A percentile compares a stretch with the other conserved stretches of the same genome.
phyloP scores from a whole-genome alignment of 2,797 vertebrate genomes.

The Squalus acanthias region DNA sequence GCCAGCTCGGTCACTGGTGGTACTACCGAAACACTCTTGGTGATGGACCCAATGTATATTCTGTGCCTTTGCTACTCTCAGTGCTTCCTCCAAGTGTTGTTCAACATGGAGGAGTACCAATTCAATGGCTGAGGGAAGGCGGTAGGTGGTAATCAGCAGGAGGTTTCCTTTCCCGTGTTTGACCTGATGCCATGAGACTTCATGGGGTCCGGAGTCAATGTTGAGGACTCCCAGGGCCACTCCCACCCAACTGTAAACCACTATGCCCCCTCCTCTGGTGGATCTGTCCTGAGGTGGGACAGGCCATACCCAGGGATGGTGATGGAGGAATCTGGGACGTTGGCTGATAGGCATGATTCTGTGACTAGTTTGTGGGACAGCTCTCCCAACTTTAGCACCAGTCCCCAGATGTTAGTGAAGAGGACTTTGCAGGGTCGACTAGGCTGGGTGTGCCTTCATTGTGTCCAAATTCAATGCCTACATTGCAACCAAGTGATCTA shows the following conservation, averaged over 20 bases:
- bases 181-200: neutral
- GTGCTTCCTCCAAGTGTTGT: neutral
- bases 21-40: too few species aligned
- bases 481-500: neutral
- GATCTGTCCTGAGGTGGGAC: too few species aligned
- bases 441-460: neutral
- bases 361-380: neutral
- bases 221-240: neutral
- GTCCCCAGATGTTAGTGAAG: neutral
- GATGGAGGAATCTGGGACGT: neutral
- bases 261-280: neutral
- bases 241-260: neutral
- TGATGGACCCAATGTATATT: neutral
- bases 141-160: neutral
- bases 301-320: neutral
- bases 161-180: neutral
- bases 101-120: neutral
- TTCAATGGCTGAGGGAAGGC: neutral
- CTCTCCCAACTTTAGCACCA: neutral
- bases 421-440: neutral
- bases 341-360: neutral
- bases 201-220: neutral
- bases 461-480: neutral
- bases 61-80: neutral
- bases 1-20: neutral